A percentile compares a stretch with the other conserved stretches of the same genome.
Conservation (phyloP, 2,797 vertebrate species). For the Argentina silus region DNA sequence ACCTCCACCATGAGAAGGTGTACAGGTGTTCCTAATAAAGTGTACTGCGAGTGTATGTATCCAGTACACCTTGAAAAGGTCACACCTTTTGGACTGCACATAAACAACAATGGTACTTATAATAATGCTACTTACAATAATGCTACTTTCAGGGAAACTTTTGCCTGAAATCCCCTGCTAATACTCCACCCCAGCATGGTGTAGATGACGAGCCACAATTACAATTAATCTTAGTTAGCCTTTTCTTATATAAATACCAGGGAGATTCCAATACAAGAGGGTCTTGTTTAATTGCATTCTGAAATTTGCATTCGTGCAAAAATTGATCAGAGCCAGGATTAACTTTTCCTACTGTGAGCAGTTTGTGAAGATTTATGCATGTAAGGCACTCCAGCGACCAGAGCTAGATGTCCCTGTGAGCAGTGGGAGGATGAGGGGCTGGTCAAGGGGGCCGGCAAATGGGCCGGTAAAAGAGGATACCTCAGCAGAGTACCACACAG, state of each 20-base stretch:
- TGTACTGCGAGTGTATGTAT: no score
- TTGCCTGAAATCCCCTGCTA: conserved; percentile 38
- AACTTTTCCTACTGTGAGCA: conserved; percentile 46
- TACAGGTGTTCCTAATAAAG: no score
- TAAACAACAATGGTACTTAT: no score
- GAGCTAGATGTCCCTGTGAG: conserved; percentile 37
- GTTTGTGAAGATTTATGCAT: conserved; percentile 48
- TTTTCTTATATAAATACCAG: conserved; percentile 33
- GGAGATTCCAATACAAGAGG: conserved; percentile 31
- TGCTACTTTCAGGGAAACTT: no score
- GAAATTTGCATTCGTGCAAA: conserved; percentile 30
- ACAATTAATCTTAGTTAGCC: conserved; percentile 6
- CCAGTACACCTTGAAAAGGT: not conserved
- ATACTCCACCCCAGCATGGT: not conserved
- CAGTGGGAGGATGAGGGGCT: conserved; percentile 40
- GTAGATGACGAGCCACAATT: conserved; percentile 10
- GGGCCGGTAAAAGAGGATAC: not conserved
- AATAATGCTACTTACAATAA: conserved; percentile 25
- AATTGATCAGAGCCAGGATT: conserved; percentile 39
- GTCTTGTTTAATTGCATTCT: conserved; percentile 12
- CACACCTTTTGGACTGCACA: conserved; percentile 4
- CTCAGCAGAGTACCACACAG: not conserved
- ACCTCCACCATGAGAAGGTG: no score
- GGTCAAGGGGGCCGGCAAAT: conserved; percentile 10
- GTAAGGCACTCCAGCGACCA: conserved; percentile 38